Percentiles rank a stretch among this genome's conserved stretches.
phyloP scores from a whole-genome alignment of 2,113 vertebrate genomes.

The Engystomops pustulosus region DNA sequence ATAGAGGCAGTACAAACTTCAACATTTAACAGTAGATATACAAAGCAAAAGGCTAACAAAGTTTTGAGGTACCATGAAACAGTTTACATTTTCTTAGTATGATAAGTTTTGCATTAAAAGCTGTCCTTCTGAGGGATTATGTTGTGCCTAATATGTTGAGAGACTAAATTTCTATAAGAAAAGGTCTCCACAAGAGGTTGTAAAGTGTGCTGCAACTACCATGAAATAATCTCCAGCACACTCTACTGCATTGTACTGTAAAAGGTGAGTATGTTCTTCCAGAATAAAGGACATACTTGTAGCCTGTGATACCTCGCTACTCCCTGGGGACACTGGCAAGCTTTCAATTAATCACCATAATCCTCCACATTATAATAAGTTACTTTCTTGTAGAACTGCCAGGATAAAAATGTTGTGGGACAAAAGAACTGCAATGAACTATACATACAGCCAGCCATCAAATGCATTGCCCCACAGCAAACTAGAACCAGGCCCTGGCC shows the following conservation, averaged over 20 bases:
- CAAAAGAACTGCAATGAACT: constrained; percentile 8
- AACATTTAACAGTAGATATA: no score
- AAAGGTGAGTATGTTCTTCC: neutral
- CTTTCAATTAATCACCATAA: constrained; percentile 30
- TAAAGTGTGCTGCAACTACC: no score
- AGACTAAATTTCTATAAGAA: no score
- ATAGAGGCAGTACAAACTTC: no score
- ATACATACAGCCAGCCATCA: constrained; percentile 19
- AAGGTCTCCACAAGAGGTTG: no score
- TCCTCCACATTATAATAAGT: constrained; percentile 19
- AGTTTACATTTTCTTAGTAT: no score
- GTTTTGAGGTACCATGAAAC: no score
- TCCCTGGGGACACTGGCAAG: neutral
- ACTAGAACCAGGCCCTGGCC: no score
- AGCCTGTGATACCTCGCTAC: neutral
- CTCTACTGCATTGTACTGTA: neutral
- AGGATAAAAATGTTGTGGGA: constrained; percentile 13
- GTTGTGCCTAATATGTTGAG: no score
- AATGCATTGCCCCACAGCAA: neutral
- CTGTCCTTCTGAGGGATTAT: no score
- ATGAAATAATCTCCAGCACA: neutral
- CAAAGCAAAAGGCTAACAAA: no score
- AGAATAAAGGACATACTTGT: neutral
- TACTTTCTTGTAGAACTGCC: constrained; percentile 23
- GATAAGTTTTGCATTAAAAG: no score